These are phyloP conservation scores for Dascyllus trimaculatus DNA, from an alignment of 2,113 vertebrate species.

Conservation along the genomic window DNA sequence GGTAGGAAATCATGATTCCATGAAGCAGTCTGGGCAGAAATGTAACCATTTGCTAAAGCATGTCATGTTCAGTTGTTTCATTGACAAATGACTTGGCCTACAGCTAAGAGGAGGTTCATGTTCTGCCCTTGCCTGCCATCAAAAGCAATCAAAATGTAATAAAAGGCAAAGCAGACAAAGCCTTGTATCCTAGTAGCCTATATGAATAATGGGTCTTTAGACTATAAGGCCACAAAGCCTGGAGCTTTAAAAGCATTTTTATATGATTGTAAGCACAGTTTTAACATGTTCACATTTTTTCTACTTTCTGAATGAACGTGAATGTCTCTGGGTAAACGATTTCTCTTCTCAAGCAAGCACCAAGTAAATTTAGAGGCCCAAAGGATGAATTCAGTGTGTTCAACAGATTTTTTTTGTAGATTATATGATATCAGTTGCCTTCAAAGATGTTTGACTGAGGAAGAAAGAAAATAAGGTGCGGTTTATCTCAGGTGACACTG, in stretches of 20 bases:
- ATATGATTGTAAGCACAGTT: conserved; percentile 29
- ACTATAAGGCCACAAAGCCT: conserved; percentile 31
- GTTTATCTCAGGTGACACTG: conserved; percentile 52
- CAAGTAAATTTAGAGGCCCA: not conserved
- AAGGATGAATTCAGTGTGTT: conserved; percentile 10
- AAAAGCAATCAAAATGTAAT: conserved; percentile 51
- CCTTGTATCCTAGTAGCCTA: conserved; percentile 24
- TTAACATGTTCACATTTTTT: not conserved
- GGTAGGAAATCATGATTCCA: conserved; percentile 9
- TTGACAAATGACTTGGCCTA: conserved; percentile 51
- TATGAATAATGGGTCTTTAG: conserved; percentile 43
- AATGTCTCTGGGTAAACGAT: not conserved
- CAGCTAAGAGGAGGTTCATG: conserved; percentile 33
- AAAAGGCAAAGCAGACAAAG: conserved; percentile 56
- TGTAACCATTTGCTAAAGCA: conserved; percentile 28
- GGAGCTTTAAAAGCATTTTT: conserved; percentile 42
- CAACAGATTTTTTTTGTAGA: conserved; percentile 13
- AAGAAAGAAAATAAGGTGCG: conserved; percentile 16
- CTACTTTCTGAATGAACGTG: not conserved
- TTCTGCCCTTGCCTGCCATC: conserved; percentile 49
- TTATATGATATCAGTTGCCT: conserved; percentile 42
- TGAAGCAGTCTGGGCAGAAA: conserved; percentile 19
- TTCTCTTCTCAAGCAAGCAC: not conserved
- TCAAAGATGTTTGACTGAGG: conserved; percentile 13
- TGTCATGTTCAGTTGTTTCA: conserved; percentile 56